These are phyloP conservation scores for Vidua chalybeata DNA, from an alignment of 2,113 vertebrate species.

Conservation along the genomic window DNA sequence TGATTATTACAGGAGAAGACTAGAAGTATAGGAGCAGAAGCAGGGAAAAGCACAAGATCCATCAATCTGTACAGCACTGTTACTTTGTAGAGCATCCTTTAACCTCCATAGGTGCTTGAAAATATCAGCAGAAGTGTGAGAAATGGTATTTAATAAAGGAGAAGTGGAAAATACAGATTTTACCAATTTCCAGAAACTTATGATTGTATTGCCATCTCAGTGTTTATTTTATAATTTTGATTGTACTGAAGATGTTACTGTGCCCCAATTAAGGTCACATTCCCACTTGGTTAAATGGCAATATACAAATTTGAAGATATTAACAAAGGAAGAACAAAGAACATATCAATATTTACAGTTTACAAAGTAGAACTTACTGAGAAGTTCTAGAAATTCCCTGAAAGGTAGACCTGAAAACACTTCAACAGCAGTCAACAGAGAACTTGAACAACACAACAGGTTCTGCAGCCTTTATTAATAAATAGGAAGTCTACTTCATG, in stretches of 20 bases:
- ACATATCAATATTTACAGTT: background rate
- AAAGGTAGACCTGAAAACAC: background rate
- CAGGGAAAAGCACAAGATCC: rapidly evolving
- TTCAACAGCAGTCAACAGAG: background rate
- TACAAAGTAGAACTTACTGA: background rate
- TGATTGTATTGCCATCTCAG: background rate
- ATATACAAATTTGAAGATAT: background rate
- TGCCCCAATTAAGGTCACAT: background rate
- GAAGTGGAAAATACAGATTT: background rate
- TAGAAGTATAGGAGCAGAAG: background rate
- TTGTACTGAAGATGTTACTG: background rate
- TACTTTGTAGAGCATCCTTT: background rate
- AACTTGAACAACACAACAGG: background rate
- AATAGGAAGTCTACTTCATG: background rate
- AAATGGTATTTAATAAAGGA: background rate
- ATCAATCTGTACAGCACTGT: rapidly evolving
- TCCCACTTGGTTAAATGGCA: background rate
- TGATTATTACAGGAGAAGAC: background rate
- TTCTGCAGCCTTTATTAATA: background rate
- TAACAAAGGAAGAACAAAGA: background rate
- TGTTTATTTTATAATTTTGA: background rate
- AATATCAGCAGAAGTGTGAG: background rate
- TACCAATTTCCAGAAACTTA: background rate
- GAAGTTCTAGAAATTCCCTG: background rate
- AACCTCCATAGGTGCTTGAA: background rate